Evolutionary conservation across 2,797 vertebrate species (phyloP).

Genomic region (Graptemys geographica): DNA sequence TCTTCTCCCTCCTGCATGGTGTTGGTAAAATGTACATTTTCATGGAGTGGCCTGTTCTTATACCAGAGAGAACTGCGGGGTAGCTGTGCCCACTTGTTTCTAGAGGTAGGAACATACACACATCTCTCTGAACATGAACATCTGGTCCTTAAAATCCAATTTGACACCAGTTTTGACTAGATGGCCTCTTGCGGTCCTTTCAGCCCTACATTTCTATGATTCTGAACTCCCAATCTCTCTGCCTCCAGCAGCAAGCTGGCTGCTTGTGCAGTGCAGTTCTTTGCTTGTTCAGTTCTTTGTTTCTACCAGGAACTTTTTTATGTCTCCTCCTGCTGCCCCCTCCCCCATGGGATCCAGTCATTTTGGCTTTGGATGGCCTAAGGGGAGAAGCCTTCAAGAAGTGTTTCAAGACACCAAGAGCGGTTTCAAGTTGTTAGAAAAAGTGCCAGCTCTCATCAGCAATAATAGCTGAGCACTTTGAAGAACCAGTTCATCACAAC

Average conservation of each 20-base stretch:
- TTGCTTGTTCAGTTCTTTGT: neutral
- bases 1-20: neutral
- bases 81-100: neutral
- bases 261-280: neutral
- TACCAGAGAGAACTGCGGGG: neutral
- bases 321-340: neutral
- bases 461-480: neutral
- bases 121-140: neutral
- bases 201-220: neutral
- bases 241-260: neutral
- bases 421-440: constrained; percentile 5
- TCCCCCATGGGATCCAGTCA: neutral
- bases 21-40: neutral
- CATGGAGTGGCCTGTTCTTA: neutral
- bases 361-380: neutral
- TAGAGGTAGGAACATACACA: neutral
- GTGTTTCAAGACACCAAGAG: neutral
- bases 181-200: neutral
- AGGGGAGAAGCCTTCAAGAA: neutral
- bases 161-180: neutral
- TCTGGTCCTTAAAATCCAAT: neutral
- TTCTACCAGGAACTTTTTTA: neutral
- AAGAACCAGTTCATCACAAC: neutral
- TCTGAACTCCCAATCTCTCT: neutral
- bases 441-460: neutral